These are phyloP conservation scores for Monomorium pharaonis DNA, from an alignment of 1,140 invertebrate species.

Conservation along the genomic window DNA sequence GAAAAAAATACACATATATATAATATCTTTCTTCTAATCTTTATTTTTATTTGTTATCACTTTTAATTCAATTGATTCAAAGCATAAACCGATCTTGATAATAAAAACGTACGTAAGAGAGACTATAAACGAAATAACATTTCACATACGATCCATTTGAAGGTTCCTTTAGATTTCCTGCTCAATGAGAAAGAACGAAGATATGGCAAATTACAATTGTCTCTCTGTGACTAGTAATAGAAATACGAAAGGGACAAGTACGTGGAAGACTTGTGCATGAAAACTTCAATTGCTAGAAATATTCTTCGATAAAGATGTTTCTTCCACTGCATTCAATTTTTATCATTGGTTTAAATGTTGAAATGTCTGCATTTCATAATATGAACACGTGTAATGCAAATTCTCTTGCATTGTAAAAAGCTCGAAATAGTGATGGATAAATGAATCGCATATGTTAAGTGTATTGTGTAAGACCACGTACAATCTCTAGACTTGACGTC, in stretches of 20 bases:
- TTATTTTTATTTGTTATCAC: neutral
- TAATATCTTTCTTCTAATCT: neutral
- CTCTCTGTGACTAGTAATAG: constrained; percentile 48
- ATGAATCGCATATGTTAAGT: neutral
- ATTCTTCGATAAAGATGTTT: neutral
- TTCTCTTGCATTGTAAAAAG: neutral
- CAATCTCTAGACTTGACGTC: neutral
- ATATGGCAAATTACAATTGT: constrained; percentile 31
- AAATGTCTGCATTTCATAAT: neutral
- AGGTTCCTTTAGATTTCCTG: constrained; percentile 26
- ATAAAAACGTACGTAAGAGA: neutral
- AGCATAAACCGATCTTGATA: neutral
- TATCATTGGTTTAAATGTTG: neutral
- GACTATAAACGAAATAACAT: constrained; percentile 5
- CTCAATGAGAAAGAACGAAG: neutral
- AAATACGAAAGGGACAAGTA: constrained; percentile 69
- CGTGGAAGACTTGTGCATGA: constrained; percentile 76
- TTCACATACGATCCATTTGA: neutral
- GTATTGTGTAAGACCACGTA: neutral
- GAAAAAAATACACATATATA: neutral
- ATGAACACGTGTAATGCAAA: neutral
- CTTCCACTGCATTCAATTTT: constrained; percentile 7
- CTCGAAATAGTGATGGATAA: neutral
- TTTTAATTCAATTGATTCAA: constrained; percentile 12
- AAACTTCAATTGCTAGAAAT: constrained; percentile 37